Percentiles rank a stretch among this genome's conserved stretches.
Conservation (phyloP, 2,797 vertebrate species). For the Eurystomus glaucurus region DNA sequence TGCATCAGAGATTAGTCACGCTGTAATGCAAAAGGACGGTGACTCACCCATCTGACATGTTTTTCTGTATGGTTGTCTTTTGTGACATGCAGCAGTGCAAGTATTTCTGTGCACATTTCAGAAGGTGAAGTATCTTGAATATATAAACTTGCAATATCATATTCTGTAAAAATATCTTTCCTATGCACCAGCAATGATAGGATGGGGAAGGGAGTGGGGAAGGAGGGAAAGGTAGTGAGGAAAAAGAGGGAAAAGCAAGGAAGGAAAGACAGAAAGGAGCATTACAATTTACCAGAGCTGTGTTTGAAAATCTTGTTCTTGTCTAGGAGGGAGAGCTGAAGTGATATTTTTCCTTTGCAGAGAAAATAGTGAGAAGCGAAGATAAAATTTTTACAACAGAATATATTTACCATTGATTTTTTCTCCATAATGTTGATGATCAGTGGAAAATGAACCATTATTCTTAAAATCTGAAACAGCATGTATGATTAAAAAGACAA, state of each 20-base stretch:
- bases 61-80: not conserved
- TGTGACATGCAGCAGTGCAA: not conserved
- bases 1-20: not conserved
- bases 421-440: not conserved
- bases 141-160: not conserved
- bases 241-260: not conserved
- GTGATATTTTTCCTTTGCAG: not conserved
- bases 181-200: not conserved
- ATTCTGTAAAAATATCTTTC: not conserved
- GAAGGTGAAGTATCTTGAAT: not conserved
- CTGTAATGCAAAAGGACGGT: not conserved
- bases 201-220: accelerated
- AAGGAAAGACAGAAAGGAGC: not conserved
- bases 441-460: not conserved
- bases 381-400: not conserved
- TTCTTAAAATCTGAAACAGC: not conserved
- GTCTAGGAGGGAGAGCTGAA: not conserved
- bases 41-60: not conserved
- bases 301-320: not conserved
- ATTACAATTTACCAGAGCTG: not conserved
- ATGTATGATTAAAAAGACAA: not conserved
- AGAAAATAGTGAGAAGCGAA: not conserved
- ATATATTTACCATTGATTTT: not conserved
- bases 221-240: not conserved
- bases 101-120: not conserved